Base-by-base conservation (phyloP, 2,888 invertebrate species). In the Protodeltote pygarga region DNA sequence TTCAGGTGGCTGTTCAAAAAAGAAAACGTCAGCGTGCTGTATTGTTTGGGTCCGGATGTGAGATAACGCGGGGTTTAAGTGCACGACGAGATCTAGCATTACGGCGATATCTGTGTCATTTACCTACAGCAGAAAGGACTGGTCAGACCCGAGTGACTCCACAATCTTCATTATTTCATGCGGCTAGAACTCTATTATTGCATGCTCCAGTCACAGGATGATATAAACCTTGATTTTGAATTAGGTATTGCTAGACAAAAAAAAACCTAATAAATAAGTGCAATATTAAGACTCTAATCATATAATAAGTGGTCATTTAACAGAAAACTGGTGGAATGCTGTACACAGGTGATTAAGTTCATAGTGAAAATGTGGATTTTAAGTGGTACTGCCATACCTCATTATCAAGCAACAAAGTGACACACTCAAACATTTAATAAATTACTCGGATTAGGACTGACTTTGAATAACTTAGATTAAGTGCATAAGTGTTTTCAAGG, bases 11-110 rank as follows among this genome's bases (percentile, higher is more conserved):
- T 0, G 86, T 93, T 32, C 87, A 94, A 41, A 93, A 94, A 54
- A 89, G 93, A 14, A 91, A 92, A 52, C 92, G 93, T n/a, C 93
- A 94, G 49, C 92, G 95, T 6, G 93, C 93, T 33, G 91, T 96
- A 2, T 93, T 97, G 59, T 93, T 94, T 50, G 94, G 94, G 72
- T 94, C 96, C 27, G 96, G 96, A 10, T 96, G 96, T 37, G 94
- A 95, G 27, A 95, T 94, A 69, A 95, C 96, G 16, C 93, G 96
- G 9, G 97, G 97, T 0, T 83, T 97, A 32, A 96, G 96, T 64
- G 97, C 97, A 4, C 93, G 97, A 10, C 93, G 95, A 37, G 97
- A 97, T 79, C 87, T 97, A 46, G 95, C 95, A 16, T 93, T 97
- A 49, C 91, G 95, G 5, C 87, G 95, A 19, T 94, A 95, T 74